Evolutionary conservation across 2,888 invertebrate genomes (phyloP), one percentile per base, ranked within the genome.

Genomic region (Hirtodrosophila alboralis): DNA sequence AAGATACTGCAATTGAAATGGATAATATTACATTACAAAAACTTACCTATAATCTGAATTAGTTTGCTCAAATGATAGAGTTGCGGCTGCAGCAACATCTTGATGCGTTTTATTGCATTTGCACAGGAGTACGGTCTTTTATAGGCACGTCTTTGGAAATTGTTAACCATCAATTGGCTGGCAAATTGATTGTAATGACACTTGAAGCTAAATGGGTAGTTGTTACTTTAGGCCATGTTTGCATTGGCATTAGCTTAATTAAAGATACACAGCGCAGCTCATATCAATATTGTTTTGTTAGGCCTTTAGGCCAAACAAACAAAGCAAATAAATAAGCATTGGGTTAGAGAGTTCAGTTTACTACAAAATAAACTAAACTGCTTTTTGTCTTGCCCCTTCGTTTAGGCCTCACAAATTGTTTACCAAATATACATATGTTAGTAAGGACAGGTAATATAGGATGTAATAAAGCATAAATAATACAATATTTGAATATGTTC

Each of bases 131-230:
- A 13, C 38, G 8, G 5, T 13, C 37, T 67, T 67, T 56, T 78
- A 60, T 43, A 43, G 34, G 4, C 34, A 30, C 14, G 18, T 30
- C 31, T 48, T 48, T 37, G 34, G 53, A 52, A 75, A 57, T 75
- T 54, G 52, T 36, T 57, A 36, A 33, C 37, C 51, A 37, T 49
- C 53, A 75, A 63, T 72, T 72, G 67, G 48, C 41, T 36, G 12
- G 56, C 37, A 67, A 79, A 83, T 79, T 79, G 74, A 79, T 71
- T 79, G 68, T 66, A 74, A 80, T 63, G 58, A 52, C 48, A 44
- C 40, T 23, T 26, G 36, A 54, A 49, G 63, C 59, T 38, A 47
- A 53, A 60, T 34, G 58, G 45, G 36, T 54, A 40, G 45, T 33
- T 54, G 34, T 59, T 63, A 41, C 59, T 59, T 37, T 37, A 34